Evolutionary conservation across 2,888 invertebrate genomes (phyloP).

Genomic region (Rhorus exstirpatorius): DNA sequence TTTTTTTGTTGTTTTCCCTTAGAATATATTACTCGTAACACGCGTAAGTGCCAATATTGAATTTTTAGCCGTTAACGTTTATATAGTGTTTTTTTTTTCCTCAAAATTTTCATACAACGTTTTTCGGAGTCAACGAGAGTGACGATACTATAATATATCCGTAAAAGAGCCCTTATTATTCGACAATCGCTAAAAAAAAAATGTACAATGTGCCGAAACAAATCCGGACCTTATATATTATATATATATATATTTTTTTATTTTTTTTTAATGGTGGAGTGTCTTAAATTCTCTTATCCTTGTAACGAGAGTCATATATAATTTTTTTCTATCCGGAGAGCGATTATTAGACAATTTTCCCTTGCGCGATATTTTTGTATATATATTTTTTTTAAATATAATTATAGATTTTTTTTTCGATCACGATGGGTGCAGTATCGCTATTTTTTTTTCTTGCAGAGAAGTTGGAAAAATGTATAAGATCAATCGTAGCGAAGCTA

Average conservation of each 20-base stretch:
- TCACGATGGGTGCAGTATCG: slow-evolving; percentile 44
- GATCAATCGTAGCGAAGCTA: slow-evolving; percentile 35
- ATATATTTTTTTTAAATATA: slow-evolving; percentile 2
- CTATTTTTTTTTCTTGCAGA: slow-evolving; percentile 21
- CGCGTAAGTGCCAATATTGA: slow-evolving; percentile 38
- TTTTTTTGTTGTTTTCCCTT: neutral
- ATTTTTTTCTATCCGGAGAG: slow-evolving; percentile 7
- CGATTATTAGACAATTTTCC: slow-evolving; percentile 7
- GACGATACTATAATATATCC: slow-evolving; percentile 29
- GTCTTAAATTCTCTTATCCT: slow-evolving; percentile 1
- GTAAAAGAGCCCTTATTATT: slow-evolving; percentile 38
- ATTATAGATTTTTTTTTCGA: neutral
- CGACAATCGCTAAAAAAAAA: slow-evolving; percentile 44
- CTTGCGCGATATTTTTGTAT: slow-evolving; percentile 30
- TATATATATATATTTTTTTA: slow-evolving; percentile 1
- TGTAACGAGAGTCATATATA: slow-evolving; percentile 14
- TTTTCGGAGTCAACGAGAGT: slow-evolving; percentile 33
- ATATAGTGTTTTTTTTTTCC: slow-evolving; percentile 6
- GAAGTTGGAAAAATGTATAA: slow-evolving; percentile 18
- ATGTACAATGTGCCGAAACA: no score
- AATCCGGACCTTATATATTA: no score
- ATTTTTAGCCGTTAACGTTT: slow-evolving; percentile 39
- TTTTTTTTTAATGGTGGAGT: slow-evolving; percentile 6
- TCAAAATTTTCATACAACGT: slow-evolving; percentile 27
- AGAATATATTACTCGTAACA: slow-evolving; percentile 20